Conservation (phyloP, 2,888 invertebrate species). For the Drosophila percnosoma region DNA sequence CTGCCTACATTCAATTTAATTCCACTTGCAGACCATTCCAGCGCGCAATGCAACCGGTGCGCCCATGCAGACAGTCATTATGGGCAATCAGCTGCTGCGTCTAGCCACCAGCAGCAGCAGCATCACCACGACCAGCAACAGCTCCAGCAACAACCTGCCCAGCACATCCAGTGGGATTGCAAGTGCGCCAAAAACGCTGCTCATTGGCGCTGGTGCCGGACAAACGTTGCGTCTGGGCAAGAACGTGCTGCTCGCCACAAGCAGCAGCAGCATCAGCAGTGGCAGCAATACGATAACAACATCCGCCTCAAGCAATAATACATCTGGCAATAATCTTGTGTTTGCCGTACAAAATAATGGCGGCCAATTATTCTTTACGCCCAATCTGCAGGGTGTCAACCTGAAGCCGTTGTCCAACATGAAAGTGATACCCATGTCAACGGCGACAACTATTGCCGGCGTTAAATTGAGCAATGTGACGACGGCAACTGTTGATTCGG, state of each 20-base stretch:
- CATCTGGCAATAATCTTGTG: conserved; percentile 85
- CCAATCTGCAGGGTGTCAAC: conserved; percentile 87
- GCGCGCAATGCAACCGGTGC: conserved; percentile 45
- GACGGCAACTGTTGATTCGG: conserved; percentile 39
- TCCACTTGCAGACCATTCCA: conserved; percentile 51
- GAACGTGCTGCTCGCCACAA: conserved; percentile 60
- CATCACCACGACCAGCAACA: conserved; percentile 49
- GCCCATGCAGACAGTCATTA: conserved; percentile 84
- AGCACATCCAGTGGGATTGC: conserved; percentile 47
- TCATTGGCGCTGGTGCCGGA: conserved; percentile 76
- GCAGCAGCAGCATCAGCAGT: conserved; percentile 31
- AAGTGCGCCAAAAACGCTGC: conserved; percentile 77
- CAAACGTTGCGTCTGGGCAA: conserved; percentile 82
- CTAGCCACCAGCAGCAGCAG: conserved; percentile 59
- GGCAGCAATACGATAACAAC: conserved; percentile 51
- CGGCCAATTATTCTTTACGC: conserved; percentile 87
- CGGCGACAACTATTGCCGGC: conserved; percentile 21
- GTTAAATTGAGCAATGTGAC: conserved; percentile 48
- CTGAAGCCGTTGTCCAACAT: conserved; percentile 88
- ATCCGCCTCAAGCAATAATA: conserved; percentile 64
- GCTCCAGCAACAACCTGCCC: conserved; percentile 46
- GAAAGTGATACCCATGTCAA: conserved; percentile 86
- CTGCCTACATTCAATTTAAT: background rate
- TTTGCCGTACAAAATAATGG: conserved; percentile 87
- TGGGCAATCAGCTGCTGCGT: conserved; percentile 84